A percentile compares a stretch with the other conserved stretches of the same genome.
Evolutionary conservation across 1,140 invertebrate species (phyloP).

Genomic region (Drosophila ogumai): DNA sequence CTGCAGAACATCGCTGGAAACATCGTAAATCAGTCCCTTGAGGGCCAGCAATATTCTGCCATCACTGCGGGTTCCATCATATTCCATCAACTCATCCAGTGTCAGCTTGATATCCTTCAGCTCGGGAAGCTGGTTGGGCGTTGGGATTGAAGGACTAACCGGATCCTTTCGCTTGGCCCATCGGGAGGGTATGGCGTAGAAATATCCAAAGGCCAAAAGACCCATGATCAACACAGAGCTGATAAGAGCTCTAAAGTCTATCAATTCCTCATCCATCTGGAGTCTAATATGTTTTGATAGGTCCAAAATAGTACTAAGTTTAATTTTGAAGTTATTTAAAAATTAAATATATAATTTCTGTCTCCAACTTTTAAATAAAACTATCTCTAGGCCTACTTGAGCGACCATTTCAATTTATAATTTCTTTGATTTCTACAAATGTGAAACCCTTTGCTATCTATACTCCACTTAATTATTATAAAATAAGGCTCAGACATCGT

Average conservation of each 20-base stretch:
- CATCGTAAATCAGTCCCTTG: slow-evolving; percentile 57
- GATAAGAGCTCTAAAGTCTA: neutral
- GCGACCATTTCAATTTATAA: neutral
- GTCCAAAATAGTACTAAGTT: neutral
- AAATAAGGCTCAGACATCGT: neutral
- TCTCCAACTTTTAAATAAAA: neutral
- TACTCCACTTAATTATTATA: neutral
- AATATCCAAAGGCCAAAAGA: slow-evolving; percentile 1
- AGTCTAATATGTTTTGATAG: neutral
- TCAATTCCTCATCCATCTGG: slow-evolving; percentile 7
- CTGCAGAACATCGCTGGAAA: slow-evolving; percentile 22
- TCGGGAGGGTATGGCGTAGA: neutral
- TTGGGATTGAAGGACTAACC: too few species aligned
- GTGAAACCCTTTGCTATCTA: neutral
- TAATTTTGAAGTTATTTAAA: slow-evolving; percentile 6
- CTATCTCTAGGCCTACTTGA: neutral
- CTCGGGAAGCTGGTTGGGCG: neutral
- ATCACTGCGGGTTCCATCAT: slow-evolving; percentile 46
- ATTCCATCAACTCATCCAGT: slow-evolving; percentile 8
- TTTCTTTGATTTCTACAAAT: neutral
- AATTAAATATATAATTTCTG: too few species aligned
- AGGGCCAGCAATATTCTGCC: slow-evolving; percentile 55
- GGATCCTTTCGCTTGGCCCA: neutral
- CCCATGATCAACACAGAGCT: neutral
- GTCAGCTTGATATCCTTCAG: slow-evolving; percentile 31